Conservation (phyloP, 2,888 invertebrate genomes). For the Lypha dubia region DNA sequence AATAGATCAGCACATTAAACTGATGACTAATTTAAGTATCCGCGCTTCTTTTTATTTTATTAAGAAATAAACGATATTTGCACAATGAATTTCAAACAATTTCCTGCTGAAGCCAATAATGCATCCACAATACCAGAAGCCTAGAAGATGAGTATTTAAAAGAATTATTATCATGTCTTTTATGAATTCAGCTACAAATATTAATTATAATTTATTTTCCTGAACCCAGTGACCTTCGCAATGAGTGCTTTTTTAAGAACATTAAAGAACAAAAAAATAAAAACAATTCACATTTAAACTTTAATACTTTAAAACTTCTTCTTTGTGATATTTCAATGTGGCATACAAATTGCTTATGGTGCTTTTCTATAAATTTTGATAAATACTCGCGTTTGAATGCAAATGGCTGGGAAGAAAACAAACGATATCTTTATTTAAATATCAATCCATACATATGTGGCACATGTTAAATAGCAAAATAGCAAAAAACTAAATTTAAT, state of each 20-base stretch:
- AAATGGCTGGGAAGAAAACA: conserved; percentile 32
- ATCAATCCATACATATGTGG: conserved; percentile 46
- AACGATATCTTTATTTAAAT: conserved; percentile 53
- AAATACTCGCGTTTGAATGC: conserved; percentile 12
- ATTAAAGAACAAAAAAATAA: background rate
- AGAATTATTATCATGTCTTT: conserved; percentile 43
- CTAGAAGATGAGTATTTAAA: conserved; percentile 20
- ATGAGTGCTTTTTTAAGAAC: conserved; percentile 10
- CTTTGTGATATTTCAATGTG: conserved; percentile 41
- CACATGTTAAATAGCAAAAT: conserved; percentile 63
- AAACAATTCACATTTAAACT: conserved; percentile 13
- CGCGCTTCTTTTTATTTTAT: conserved; percentile 3
- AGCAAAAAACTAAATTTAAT: conserved; percentile 42
- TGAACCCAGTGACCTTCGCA: conserved; percentile 64
- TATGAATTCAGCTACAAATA: conserved; percentile 30
- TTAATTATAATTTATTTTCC: conserved; percentile 63
- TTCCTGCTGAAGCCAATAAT: conserved; percentile 28
- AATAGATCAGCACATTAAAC: too few species aligned
- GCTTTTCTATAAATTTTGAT: background rate
- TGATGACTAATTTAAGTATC: conserved; percentile 4
- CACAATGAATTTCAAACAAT: conserved; percentile 42
- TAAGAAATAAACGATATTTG: background rate
- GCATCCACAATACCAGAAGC: background rate
- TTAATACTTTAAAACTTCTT: too few species aligned
- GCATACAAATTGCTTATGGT: conserved; percentile 15